These are phyloP conservation scores for Atherinosoma microstoma DNA, from an alignment of 2,797 vertebrate species.

Conservation along the genomic window DNA sequence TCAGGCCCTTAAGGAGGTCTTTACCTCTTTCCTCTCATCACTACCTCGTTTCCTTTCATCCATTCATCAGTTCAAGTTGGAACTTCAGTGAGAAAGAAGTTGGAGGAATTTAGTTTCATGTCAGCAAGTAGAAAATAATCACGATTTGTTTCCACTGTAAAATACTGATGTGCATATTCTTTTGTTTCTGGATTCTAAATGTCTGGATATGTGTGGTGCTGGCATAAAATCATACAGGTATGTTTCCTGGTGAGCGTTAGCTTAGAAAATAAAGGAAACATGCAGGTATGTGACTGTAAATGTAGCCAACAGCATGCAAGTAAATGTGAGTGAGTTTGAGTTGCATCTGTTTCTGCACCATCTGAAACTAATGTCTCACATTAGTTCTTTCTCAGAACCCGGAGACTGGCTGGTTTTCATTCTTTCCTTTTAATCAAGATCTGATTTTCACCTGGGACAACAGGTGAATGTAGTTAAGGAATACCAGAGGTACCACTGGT, in stretches of 20 bases:
- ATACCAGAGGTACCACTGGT: constrained; percentile 12
- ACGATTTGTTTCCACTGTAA: constrained; percentile 8
- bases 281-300: constrained; percentile 32
- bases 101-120: constrained; percentile 15
- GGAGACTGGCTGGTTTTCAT: constrained; percentile 49
- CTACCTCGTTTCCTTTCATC: constrained; percentile 33
- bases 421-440: constrained; percentile 45
- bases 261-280: constrained; percentile 36
- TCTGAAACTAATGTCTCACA: constrained; percentile 15
- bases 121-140: constrained; percentile 12
- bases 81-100: constrained; percentile 10
- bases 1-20: constrained; percentile 19
- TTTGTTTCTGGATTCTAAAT: constrained; percentile 19
- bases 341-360: background rate
- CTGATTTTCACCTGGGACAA: constrained; percentile 54
- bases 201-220: background rate
- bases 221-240: constrained; percentile 24
- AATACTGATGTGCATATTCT: constrained; percentile 2
- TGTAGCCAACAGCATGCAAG: background rate
- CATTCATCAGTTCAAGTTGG: constrained; percentile 26
- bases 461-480: constrained; percentile 57
- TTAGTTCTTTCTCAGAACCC: constrained; percentile 31
- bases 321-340: constrained; percentile 3
- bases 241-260: constrained; percentile 23
- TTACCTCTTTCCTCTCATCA: constrained; percentile 31